Percentiles rank a stretch among this genome's conserved stretches.
Evolutionary conservation across 2,113 vertebrate species (phyloP).

Genomic region (Globicephala melas): DNA sequence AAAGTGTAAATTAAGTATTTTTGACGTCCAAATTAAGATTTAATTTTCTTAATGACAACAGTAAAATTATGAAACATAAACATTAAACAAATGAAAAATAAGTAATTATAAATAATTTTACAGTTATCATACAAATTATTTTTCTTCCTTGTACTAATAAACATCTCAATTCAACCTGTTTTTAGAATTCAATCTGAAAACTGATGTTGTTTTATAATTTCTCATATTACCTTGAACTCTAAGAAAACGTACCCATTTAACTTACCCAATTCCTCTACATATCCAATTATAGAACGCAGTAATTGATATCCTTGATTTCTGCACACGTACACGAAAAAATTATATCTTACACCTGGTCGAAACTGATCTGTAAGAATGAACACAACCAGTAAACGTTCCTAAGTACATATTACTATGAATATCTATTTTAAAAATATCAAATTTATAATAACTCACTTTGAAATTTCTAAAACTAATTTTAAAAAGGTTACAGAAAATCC

Average conservation of each 20-base stretch:
- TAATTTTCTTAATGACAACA: neutral
- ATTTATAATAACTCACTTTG: neutral
- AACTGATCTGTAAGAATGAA: constrained; percentile 78
- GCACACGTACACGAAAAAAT: constrained; percentile 83
- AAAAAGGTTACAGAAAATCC: neutral
- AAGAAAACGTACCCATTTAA: constrained; percentile 23
- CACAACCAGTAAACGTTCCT: neutral
- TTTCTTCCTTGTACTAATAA: constrained; percentile 12
- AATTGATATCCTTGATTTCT: constrained; percentile 82
- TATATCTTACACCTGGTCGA: constrained; percentile 79
- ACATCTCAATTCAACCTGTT: neutral
- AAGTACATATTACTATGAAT: neutral
- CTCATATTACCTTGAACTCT: neutral
- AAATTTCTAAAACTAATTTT: neutral
- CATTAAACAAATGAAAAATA: neutral
- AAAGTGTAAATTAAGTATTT: neutral
- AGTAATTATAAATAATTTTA: neutral
- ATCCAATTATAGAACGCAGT: constrained; percentile 80
- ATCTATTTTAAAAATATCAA: neutral
- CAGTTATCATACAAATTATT: neutral
- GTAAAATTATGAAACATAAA: neutral
- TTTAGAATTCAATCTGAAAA: neutral
- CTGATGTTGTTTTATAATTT: neutral
- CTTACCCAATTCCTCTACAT: constrained; percentile 85
- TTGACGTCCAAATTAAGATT: neutral